These are phyloP conservation scores for Trichopoda pennipes DNA, from an alignment of 2,888 invertebrate species.

Conservation along the genomic window DNA sequence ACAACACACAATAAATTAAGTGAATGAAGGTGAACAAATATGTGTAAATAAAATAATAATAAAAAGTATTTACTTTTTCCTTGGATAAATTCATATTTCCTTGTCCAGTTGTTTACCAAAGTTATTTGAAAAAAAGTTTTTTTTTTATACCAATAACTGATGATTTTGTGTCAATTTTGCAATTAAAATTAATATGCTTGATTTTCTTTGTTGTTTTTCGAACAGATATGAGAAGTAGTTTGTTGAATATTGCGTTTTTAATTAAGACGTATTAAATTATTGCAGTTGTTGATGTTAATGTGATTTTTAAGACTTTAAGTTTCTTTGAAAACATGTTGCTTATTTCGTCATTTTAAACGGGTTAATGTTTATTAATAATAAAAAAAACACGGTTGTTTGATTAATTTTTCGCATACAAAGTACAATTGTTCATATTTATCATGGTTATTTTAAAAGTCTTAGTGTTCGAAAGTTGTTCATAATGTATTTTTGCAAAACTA, in stretches of 20 bases:
- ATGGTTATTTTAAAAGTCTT: background rate
- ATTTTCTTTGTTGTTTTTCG: conserved; percentile 14
- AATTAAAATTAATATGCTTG: conserved; percentile 24
- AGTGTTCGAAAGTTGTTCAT: too few species aligned
- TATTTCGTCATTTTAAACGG: conserved; percentile 29
- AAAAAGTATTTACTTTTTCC: conserved; percentile 70
- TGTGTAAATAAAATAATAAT: conserved; percentile 33
- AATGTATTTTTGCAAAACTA: too few species aligned
- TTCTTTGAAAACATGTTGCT: conserved; percentile 31
- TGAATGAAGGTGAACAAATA: conserved; percentile 63
- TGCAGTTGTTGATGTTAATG: background rate
- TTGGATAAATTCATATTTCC: conserved; percentile 70
- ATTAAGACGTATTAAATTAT: conserved; percentile 21
- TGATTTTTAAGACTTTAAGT: background rate
- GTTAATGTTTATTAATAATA: conserved; percentile 30
- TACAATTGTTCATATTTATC: background rate
- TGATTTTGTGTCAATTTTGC: background rate
- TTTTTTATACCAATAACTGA: conserved; percentile 14
- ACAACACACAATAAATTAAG: conserved; percentile 37
- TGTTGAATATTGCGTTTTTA: conserved; percentile 27
- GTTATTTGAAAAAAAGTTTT: background rate
- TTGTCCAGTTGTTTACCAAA: conserved; percentile 51
- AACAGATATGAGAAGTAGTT: background rate
- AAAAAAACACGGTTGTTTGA: conserved; percentile 10
- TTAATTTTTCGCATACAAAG: background rate